These are phyloP conservation scores for Whitmania pigra DNA, from an alignment of 1,140 invertebrate species.

Conservation along the genomic window DNA sequence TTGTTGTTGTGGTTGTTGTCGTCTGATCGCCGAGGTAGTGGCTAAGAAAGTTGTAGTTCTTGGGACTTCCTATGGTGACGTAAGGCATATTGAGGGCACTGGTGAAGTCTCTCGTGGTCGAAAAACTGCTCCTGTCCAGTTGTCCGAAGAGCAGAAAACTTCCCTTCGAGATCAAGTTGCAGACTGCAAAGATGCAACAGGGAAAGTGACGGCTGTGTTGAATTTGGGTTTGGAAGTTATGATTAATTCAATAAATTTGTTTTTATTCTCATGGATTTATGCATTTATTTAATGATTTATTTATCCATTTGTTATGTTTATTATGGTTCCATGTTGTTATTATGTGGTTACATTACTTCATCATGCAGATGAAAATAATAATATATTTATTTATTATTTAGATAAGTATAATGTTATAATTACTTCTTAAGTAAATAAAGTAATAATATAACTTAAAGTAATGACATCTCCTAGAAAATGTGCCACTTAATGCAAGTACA, in stretches of 20 bases:
- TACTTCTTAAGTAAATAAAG: too few species aligned
- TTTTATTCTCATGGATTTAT: too few species aligned
- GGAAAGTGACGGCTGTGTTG: too few species aligned
- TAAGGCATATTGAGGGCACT: slow-evolving; percentile 93
- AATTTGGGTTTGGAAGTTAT: neutral
- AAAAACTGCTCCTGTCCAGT: slow-evolving; percentile 78
- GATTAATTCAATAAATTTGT: too few species aligned
- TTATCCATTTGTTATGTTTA: neutral
- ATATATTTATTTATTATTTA: too few species aligned
- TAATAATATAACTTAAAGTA: too few species aligned
- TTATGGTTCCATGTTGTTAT: neutral
- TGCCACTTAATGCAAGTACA: too few species aligned
- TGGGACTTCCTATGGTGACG: slow-evolving; percentile 48
- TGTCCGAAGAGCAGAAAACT: slow-evolving; percentile 79
- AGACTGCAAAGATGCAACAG: slow-evolving; percentile 57
- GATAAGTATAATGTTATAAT: too few species aligned
- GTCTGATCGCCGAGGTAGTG: neutral
- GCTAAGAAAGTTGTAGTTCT: neutral
- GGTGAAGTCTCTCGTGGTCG: slow-evolving; percentile 82
- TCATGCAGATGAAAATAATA: too few species aligned
- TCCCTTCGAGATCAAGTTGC: slow-evolving; percentile 73
- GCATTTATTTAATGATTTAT: too few species aligned
- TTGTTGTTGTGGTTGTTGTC: neutral
- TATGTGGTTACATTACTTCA: too few species aligned
- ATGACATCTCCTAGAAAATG: too few species aligned